Evolutionary conservation across 2,113 vertebrate genomes (phyloP), one percentile per base, ranked within the genome.

Genomic region (Nestor notabilis): DNA sequence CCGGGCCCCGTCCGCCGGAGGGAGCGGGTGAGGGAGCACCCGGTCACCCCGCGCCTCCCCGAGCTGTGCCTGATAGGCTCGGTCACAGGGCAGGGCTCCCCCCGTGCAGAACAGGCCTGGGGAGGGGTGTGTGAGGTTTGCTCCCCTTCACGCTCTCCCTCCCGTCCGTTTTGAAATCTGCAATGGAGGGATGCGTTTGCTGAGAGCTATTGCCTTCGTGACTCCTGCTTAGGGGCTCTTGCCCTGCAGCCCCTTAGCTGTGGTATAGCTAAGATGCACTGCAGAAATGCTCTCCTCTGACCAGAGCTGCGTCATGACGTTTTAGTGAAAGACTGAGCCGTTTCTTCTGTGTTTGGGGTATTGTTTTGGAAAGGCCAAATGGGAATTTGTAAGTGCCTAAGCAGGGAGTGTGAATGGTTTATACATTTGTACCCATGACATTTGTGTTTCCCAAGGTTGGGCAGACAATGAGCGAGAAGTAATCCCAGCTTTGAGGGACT

Each of bases 121-220:
- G 13, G 9, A 58, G 3, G 5, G 5, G 18, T 4, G 41, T 1
- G 9, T 2, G 18, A 44, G 25, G 3, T 60, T 25, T 41, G 5
- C 5, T 21, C 44, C 6, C 12, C 10, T 24, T 44, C 5, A 4
- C 0, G 1, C 31, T 2, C 2, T 0, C 9, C 16, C 37, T 33
- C n/a, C 3, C 44, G 1, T 52, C 8, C 18, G 4, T 17, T 41
- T 9, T 15, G 14, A 17, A 37, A 37, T 4, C 47, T 1, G 35
- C 13, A 15, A 8, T 0, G 31, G 41, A 17, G 43, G 1, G 8
- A 2, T 3, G 60, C 1, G 0, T 17, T 28, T 39, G 29, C 31
- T 31, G 63, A 4, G 12, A 13, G n/a, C 11, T 8, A 6, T 10
- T 17, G 41, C 39, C 39, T 6, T 5, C 3, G 2, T 13, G n/a